A percentile compares a stretch with the other conserved stretches of the same genome.
phyloP scores from a whole-genome alignment of 2,113 vertebrate genomes.

The Nicator chloris region DNA sequence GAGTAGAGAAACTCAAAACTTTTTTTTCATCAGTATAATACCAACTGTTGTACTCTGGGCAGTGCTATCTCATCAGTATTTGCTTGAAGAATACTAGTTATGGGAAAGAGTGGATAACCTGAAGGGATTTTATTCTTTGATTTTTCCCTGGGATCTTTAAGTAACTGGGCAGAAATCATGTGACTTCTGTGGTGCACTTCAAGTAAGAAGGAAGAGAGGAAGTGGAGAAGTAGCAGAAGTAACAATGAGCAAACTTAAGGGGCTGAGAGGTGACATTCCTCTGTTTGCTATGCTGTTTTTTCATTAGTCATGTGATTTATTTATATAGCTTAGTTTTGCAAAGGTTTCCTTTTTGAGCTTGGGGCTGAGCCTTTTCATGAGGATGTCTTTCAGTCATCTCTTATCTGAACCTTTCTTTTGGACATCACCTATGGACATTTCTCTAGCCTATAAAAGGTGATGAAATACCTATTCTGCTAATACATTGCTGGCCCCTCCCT shows the following conservation, averaged over 20 bases:
- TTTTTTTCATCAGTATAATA: neutral
- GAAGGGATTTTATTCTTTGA: neutral
- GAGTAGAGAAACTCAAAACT: neutral
- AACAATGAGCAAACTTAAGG: neutral
- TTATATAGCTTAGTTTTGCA: neutral
- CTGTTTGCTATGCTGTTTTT: conserved; percentile 14
- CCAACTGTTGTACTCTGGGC: neutral
- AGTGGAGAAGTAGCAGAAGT: neutral
- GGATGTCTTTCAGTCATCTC: neutral
- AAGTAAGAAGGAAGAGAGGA: neutral
- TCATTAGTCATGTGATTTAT: neutral
- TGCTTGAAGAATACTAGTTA: neutral
- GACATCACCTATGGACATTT: neutral
- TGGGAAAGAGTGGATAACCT: neutral
- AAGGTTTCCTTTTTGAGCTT: neutral
- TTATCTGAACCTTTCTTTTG: neutral
- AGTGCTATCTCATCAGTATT: neutral
- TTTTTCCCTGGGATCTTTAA: neutral
- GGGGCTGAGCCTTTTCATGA: neutral
- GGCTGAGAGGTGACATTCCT: neutral
- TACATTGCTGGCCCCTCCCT: neutral
- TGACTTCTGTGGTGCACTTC: neutral
- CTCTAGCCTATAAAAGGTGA: neutral
- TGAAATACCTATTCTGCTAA: neutral
- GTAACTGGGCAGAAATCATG: neutral